Conservation (phyloP, 2,797 vertebrate genomes). For the Sebastes alutus region DNA sequence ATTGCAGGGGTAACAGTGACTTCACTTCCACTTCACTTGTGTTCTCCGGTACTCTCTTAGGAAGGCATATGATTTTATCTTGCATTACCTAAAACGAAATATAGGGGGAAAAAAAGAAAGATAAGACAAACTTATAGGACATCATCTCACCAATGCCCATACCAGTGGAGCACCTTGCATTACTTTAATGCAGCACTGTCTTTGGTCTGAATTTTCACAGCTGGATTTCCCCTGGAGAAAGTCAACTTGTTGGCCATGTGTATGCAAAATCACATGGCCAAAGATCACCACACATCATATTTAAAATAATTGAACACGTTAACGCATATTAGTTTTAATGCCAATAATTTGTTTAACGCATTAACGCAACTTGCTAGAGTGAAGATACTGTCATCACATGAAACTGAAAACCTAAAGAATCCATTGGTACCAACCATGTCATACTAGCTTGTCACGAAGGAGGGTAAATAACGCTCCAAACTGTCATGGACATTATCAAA, state of each 20-base stretch:
- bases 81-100: slow-evolving; percentile 94
- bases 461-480: too few species aligned
- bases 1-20: slow-evolving; percentile 39
- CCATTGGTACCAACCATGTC: too few species aligned
- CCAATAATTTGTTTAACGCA: too few species aligned
- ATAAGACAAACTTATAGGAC: neutral
- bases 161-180: neutral
- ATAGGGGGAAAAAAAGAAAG: slow-evolving; percentile 29
- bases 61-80: slow-evolving; percentile 99
- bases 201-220: neutral
- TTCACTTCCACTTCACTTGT: slow-evolving; percentile 58
- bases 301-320: too few species aligned
- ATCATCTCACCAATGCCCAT: neutral
- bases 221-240: neutral
- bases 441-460: too few species aligned
- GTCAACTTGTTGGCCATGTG: neutral
- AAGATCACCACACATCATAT: too few species aligned
- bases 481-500: too few species aligned
- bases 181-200: neutral
- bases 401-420: too few species aligned
- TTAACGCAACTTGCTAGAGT: too few species aligned
- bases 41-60: slow-evolving; percentile 84
- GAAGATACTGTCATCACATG: too few species aligned
- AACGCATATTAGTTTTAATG: too few species aligned
- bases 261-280: neutral